These are phyloP conservation scores for Fragum whitleyi DNA, from an alignment of 2,888 invertebrate species.

Conservation along the genomic window DNA sequence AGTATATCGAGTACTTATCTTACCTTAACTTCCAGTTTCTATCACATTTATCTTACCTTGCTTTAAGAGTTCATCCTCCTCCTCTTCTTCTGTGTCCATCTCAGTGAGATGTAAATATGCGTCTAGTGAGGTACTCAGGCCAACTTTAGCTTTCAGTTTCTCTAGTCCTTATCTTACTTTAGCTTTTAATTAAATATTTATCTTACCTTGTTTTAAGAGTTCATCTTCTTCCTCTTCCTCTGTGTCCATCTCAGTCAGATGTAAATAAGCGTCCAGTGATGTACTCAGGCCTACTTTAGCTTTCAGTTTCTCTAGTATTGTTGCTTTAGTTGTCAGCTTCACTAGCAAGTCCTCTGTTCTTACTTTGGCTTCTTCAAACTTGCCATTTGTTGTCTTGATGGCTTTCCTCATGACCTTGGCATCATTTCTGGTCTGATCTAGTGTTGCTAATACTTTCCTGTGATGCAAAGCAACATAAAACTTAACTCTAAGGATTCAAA, in stretches of 20 bases:
- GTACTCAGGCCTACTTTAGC: slow-evolving; percentile 81
- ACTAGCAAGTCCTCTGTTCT: slow-evolving; percentile 79
- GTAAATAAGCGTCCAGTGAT: slow-evolving; percentile 84
- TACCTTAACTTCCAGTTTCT: slow-evolving; percentile 81
- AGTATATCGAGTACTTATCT: slow-evolving; percentile 82
- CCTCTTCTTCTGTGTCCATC: slow-evolving; percentile 81
- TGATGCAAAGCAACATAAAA: too few species aligned
- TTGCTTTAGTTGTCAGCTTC: slow-evolving; percentile 82
- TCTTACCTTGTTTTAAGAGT: slow-evolving; percentile 80
- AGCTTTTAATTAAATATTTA: slow-evolving; percentile 76
- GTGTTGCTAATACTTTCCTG: slow-evolving; percentile 84
- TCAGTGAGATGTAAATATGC: slow-evolving; percentile 84
- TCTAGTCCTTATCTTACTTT: slow-evolving; percentile 80
- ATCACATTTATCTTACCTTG: too few species aligned
- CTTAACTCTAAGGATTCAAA: too few species aligned
- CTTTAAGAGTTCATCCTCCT: slow-evolving; percentile 82
- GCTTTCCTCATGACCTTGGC: slow-evolving; percentile 83
- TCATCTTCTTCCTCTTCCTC: slow-evolving; percentile 83
- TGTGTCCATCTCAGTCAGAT: slow-evolving; percentile 82
- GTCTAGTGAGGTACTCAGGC: slow-evolving; percentile 81
- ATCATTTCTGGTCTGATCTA: slow-evolving; percentile 83
- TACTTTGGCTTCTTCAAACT: slow-evolving; percentile 81
- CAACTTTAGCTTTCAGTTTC: slow-evolving; percentile 81
- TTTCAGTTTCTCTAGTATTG: slow-evolving; percentile 81
- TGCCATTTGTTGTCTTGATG: slow-evolving; percentile 80